Base-by-base conservation (phyloP, 2,888 invertebrate species). In the Zaprionus obscuricornis region DNA sequence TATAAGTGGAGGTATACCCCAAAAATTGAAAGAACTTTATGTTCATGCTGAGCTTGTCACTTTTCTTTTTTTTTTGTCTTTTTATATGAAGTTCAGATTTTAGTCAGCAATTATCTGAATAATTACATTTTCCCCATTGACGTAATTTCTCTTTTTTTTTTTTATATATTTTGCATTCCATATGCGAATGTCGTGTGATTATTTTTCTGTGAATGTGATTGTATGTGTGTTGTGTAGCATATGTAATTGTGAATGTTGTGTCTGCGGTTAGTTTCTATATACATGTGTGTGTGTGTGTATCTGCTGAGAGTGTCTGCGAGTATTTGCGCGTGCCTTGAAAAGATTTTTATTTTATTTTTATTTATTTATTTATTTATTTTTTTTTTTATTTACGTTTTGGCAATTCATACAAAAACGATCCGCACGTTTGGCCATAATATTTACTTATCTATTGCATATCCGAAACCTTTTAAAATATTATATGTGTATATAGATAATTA, bases 381-480 rank as follows among this genome's bases (percentile, higher is more conserved):
- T 6, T 24, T 6, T 24, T 24, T 52, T 66, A 50, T 69, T 66
- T 66, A 69, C 66, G 13, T 52, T n/a, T 49, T 64, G 18, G 16
- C 46, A 10, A 42, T 47, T 17, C 24, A 17, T 31, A n/a, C n/a
- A n/a, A n/a, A 65, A 68, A 64, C 22, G 47, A 68, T 26, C 40
- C 26, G 66, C 59, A 68, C 68, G 55, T 55, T 68, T 52, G 33
- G 49, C 55, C 43, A 69, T 66, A 60, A 65, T 66, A 66, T 66
- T 69, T 66, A 62, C 56, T 54, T 62, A 69, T 66, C 56, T 62
- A 60, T 69, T 60, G 65, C 50, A 65, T 49, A 65, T 65, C 27
- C 60, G 27, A 54, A 34, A 40, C 29, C 36, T 40, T 26, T 34
- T 16, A 46, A 33, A 47, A 26, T 11, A 4, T 20, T 5, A 29